A percentile compares a stretch with the other conserved stretches of the same genome.
These are phyloP conservation scores for Battus philenor DNA, from an alignment of 1,140 invertebrate species.

Conservation along the genomic window DNA sequence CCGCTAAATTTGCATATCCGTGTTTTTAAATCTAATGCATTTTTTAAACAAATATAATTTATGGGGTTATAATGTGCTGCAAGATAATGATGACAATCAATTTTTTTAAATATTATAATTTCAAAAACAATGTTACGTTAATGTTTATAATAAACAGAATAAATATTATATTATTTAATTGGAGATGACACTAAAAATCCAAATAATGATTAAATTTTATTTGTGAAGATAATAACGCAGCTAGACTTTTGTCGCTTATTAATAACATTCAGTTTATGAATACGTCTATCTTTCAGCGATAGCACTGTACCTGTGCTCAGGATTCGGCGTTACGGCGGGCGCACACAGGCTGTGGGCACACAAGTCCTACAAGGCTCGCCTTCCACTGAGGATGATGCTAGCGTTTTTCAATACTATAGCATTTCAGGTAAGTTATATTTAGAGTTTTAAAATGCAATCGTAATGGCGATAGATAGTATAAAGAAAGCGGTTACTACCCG, in stretches of 20 bases:
- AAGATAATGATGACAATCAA: too few species aligned
- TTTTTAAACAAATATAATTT: too few species aligned
- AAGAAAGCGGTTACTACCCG: neutral
- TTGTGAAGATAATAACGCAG: neutral
- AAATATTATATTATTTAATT: too few species aligned
- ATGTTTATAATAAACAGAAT: too few species aligned
- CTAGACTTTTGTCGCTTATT: neutral
- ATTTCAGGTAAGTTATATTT: slow-evolving; percentile 77
- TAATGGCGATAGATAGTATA: neutral
- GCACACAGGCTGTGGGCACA: slow-evolving; percentile 86
- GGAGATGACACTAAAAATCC: too few species aligned
- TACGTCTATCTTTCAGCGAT: slow-evolving; percentile 49
- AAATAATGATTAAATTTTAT: too few species aligned
- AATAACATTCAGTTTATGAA: neutral
- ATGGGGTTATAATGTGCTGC: too few species aligned
- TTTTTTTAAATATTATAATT: too few species aligned
- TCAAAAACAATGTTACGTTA: too few species aligned
- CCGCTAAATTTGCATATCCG: too few species aligned
- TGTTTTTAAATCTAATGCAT: too few species aligned
- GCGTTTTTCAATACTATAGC: slow-evolving; percentile 81
- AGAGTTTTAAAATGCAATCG: neutral
- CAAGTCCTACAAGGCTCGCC: slow-evolving; percentile 82
- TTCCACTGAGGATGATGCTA: slow-evolving; percentile 79
- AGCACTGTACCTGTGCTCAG: slow-evolving; percentile 57
- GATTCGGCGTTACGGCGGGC: slow-evolving; percentile 83